Evolutionary conservation across 1,140 invertebrate species (phyloP), one percentile per base, ranked within the genome.

Genomic region (Drosophila pachea): DNA sequence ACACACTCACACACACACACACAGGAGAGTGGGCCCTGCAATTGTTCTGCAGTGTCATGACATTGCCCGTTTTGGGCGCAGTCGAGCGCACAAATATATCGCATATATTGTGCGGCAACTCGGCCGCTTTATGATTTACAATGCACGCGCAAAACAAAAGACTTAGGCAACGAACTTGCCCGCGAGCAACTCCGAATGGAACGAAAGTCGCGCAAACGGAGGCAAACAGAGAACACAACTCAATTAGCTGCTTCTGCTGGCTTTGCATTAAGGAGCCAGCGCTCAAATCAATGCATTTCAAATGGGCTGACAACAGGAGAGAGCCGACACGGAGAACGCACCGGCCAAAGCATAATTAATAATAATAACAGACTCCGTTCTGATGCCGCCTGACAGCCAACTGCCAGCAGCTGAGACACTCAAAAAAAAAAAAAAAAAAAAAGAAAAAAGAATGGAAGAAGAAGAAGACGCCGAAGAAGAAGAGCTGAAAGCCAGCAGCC

Each of bases 351-450:
- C 81, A 86, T 84, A 84, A 84, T 84, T 81, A 86, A 86, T 84
- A 81, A 84, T 84, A 84, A 84, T 84, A 84, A 84, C 81, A 86
- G 74, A 79, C 81, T 73, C 73, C 81, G 81, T 86, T 79, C 74
- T 81, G 81, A 79, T 76, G 73, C 58, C 56, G 48, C 61, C 76
- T 76, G 81, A 76, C 76, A 86, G 81, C 48, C 50, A 68, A 54
- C 55, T 67, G 78, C 62, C 71, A 64, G 38, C 56, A 68, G 66
- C 47, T 33, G 22, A 22, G 22, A 22, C 22, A 22, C 22, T 22
- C 22, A 22, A 22, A 59, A 54, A 52, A 35, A 14, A 7, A 35
- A 11, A 33, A 32, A 7, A 49, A 50, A 32, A 16, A 14, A 35
- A 33, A 50, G 2, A 48, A 29, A 48, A 47, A 5, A 11, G 22